Evolutionary conservation across 2,888 invertebrate genomes (phyloP).

Genomic region (Tridacna crocea): DNA sequence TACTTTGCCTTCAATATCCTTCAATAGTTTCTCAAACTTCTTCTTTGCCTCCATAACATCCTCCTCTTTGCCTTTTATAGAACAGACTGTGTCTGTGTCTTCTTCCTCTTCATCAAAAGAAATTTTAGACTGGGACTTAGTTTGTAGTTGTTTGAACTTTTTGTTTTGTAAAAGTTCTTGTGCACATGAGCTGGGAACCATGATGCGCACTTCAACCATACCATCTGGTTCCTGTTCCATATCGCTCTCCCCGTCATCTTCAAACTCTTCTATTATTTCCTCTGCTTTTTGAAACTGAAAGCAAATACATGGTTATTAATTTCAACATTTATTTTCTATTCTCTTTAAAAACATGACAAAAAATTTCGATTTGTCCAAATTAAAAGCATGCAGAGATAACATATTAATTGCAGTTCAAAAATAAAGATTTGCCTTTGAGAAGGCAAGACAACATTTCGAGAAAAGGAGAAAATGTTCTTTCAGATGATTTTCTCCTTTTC

Average conservation of each 20-base stretch:
- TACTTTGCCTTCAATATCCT: not conserved
- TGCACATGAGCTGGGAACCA: constrained; percentile 1
- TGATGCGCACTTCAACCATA: not conserved
- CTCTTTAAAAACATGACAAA: too few species aligned
- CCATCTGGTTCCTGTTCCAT: constrained; percentile 12
- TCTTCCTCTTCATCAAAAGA: not conserved
- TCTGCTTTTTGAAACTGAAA: not conserved
- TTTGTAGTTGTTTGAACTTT: not conserved
- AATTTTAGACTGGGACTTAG: not conserved
- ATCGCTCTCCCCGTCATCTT: not conserved
- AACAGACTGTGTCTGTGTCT: not conserved
- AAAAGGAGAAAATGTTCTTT: too few species aligned
- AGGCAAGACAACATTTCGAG: too few species aligned
- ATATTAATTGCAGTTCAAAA: too few species aligned
- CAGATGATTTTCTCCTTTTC: too few species aligned
- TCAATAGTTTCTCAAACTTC: constrained; percentile 4
- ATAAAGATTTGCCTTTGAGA: too few species aligned
- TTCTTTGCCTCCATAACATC: constrained; percentile 8
- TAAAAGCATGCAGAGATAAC: too few species aligned
- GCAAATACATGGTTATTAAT: not conserved
- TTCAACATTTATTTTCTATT: too few species aligned
- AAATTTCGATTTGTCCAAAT: too few species aligned
- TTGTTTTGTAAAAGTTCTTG: not conserved
- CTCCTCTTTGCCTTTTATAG: not conserved
- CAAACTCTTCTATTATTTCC: constrained; percentile 3